phyloP scores from a whole-genome alignment of 1,140 invertebrate genomes.

The Acromyrmex echinatior region DNA sequence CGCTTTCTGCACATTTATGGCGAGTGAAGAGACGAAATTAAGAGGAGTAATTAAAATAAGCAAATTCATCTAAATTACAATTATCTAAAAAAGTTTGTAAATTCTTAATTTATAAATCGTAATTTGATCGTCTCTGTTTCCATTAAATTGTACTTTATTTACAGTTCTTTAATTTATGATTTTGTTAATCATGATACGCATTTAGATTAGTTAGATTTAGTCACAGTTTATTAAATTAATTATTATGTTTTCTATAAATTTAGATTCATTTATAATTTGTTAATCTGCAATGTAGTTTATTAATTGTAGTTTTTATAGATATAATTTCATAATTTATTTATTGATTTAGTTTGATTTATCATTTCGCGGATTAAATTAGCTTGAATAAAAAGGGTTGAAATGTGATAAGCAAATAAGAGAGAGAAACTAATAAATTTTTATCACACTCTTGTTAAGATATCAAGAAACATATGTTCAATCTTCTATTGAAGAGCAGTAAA shows the following conservation, averaged over 20 bases:
- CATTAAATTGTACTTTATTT: neutral
- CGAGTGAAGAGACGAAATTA: neutral
- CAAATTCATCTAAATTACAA: neutral
- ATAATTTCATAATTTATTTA: neutral
- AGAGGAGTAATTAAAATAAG: neutral
- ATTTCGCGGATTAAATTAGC: neutral
- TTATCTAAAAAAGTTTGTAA: neutral
- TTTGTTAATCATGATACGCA: neutral
- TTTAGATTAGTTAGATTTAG: neutral
- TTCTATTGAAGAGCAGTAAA: neutral
- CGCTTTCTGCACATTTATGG: constrained; percentile 4
- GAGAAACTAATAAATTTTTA: neutral
- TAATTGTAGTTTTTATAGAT: neutral
- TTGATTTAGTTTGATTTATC: neutral
- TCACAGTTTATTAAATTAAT: constrained; percentile 9
- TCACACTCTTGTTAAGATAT: constrained; percentile 25
- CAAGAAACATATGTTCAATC: constrained; percentile 29
- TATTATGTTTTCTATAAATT: neutral
- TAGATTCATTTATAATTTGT: neutral
- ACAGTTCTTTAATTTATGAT: neutral
- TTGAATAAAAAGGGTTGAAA: neutral
- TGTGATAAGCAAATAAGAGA: neutral
- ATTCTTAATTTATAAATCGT: neutral
- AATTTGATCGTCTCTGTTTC: neutral
- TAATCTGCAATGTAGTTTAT: neutral